Conservation (phyloP, 2,888 invertebrate genomes). For the Erynnis tages region DNA sequence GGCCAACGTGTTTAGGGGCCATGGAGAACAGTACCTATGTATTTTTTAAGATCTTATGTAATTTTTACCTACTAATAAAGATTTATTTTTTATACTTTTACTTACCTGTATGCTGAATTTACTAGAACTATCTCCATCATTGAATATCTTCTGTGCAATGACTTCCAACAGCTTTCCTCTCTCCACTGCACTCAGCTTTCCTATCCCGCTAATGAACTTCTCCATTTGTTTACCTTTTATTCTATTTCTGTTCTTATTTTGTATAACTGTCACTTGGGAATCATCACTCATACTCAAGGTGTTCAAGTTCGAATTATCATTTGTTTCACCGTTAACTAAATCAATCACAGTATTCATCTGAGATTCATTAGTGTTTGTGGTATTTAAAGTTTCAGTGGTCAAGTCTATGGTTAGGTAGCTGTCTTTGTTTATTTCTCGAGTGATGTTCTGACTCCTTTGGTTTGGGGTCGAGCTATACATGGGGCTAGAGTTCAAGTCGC, state of each 20-base stretch:
- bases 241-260: constrained; percentile 34
- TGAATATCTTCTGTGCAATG: constrained; percentile 61
- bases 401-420: constrained; percentile 67
- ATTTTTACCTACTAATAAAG: too few species aligned
- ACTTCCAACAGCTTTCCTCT: constrained; percentile 54
- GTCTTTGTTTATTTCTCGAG: constrained; percentile 53
- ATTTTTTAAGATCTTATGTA: too few species aligned
- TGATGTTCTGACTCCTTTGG: constrained; percentile 41
- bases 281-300: constrained; percentile 57
- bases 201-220: constrained; percentile 55
- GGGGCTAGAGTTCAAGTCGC: constrained; percentile 30
- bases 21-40: too few species aligned
- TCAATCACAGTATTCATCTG: constrained; percentile 48
- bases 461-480: constrained; percentile 57
- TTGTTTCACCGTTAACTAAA: constrained; percentile 45
- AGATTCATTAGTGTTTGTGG: constrained; percentile 18
- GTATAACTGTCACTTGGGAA: constrained; percentile 60
- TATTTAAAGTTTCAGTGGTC: constrained; percentile 42
- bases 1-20: too few species aligned
- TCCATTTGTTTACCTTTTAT: constrained; percentile 40
- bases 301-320: constrained; percentile 43
- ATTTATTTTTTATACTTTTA: too few species aligned
- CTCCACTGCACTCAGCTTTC: constrained; percentile 51
- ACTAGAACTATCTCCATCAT: constrained; percentile 39
- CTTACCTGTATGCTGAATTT: constrained; percentile 44